Base-by-base conservation (phyloP, 1,140 invertebrate genomes). In the Melipona quadrifasciata region DNA sequence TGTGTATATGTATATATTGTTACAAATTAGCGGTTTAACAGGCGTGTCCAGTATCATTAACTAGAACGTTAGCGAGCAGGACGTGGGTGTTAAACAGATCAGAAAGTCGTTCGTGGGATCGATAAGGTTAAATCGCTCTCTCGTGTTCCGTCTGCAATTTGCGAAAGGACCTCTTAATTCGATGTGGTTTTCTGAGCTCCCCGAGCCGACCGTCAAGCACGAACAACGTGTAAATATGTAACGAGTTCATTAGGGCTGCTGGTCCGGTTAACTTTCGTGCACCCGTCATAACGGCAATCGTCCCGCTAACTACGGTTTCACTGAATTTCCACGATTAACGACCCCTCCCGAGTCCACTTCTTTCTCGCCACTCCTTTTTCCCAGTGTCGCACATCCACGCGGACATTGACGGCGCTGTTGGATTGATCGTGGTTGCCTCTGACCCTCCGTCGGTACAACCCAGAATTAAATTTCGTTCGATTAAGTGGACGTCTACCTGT, bases 171-270 rank as follows among this genome's bases (percentile, higher is more conserved):
- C 87, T 89, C 87, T 89, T 89, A 89, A 89, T 89, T 88, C 87
- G 87, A 89, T 88, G 87, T 80, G 87, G 87, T 89, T 89, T 89
- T 88, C 86, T 89, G 87, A 71, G 71, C 87, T 80, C 74, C 47
- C 65, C 77, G 58, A 19, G 74, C 72, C 73, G 81, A 34, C 74
- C 39, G 74, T 39, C 84, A 82, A 64, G 76, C 88, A 89, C 87
- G 88, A 89, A 89, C 88, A 89, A 89, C 87, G 88, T 89, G 88
- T 89, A 89, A 89, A 89, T 89, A 89, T 89, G 88, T 89, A 89
- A 89, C 87, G 82, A 89, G 87, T 89, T 89, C 88, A 89, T 89
- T 89, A 89, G 79, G 19, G 78, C 81, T 68, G 73, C 80, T 80
- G 87, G 73, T 89, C 87, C 85, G 85, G 61, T 81, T 65, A 89